Evolutionary conservation across 2,113 vertebrate genomes (phyloP).

Genomic region (Sphaerodactylus townsendi): DNA sequence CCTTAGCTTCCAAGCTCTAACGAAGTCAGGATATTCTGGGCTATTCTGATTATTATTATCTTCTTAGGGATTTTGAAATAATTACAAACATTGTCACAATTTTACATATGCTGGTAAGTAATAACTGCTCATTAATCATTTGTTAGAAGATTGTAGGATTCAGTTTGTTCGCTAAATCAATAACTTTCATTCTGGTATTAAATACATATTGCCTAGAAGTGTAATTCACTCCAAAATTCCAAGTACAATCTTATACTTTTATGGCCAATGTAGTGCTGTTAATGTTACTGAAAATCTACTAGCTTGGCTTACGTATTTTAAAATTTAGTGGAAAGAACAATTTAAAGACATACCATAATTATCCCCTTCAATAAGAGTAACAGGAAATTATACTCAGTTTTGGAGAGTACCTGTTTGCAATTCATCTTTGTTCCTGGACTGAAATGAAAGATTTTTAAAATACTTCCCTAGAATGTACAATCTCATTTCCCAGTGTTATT

Average conservation of each 20-base stretch:
- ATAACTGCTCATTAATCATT: neutral
- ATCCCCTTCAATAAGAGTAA: conserved; percentile 4
- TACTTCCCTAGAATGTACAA: neutral
- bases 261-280: neutral
- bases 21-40: too few relatives aligned
- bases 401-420: neutral
- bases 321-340: neutral
- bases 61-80: neutral
- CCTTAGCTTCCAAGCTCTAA: too few relatives aligned
- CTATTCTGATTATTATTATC: too few relatives aligned
- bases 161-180: neutral
- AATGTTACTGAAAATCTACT: neutral
- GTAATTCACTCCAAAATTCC: neutral
- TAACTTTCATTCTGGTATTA: conserved; percentile 1
- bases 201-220: neutral
- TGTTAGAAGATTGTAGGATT: neutral
- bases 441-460: conserved; percentile 7
- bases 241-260: neutral
- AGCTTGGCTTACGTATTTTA: neutral
- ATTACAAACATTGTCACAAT: neutral
- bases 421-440: neutral
- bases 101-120: neutral
- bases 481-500: conserved; percentile 31
- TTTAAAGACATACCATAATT: neutral
- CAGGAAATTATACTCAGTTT: neutral